A percentile compares a stretch with the other conserved stretches of the same genome.
phyloP scores from a whole-genome alignment of 2,113 vertebrate genomes.

The Terrapene triunguis region DNA sequence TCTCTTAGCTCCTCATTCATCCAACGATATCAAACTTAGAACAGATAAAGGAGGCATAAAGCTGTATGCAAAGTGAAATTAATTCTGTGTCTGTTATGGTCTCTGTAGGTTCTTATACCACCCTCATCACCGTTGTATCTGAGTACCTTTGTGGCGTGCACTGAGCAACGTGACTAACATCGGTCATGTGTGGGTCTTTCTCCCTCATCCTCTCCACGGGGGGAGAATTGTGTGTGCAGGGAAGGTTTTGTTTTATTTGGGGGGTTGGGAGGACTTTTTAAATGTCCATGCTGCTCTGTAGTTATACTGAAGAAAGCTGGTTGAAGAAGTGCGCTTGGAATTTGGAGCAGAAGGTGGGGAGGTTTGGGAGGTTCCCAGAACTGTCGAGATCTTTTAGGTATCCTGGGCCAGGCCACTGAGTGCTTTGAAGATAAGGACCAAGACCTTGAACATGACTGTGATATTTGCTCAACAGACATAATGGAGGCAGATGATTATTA shows the following conservation, averaged over 20 bases:
- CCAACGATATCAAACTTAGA: background rate
- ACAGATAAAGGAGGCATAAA: background rate
- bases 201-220: background rate
- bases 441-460: background rate
- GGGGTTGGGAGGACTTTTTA: background rate
- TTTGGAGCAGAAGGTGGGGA: no score
- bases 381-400: background rate
- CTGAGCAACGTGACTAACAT: background rate
- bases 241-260: background rate
- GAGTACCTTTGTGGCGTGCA: background rate
- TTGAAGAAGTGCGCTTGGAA: background rate
- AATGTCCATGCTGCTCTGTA: background rate
- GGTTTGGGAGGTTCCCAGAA: background rate
- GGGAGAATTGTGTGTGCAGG: background rate
- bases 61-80: background rate
- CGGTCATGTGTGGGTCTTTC: accelerated
- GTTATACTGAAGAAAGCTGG: background rate
- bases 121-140: background rate
- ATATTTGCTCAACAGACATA: background rate
- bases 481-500: background rate
- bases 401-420: background rate
- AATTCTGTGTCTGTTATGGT: background rate
- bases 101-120: background rate
- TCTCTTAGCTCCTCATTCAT: background rate
- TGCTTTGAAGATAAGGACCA: background rate